A percentile compares a stretch with the other conserved stretches of the same genome.
phyloP scores from a whole-genome alignment of 2,888 invertebrate species.

The Pteria penguin region DNA sequence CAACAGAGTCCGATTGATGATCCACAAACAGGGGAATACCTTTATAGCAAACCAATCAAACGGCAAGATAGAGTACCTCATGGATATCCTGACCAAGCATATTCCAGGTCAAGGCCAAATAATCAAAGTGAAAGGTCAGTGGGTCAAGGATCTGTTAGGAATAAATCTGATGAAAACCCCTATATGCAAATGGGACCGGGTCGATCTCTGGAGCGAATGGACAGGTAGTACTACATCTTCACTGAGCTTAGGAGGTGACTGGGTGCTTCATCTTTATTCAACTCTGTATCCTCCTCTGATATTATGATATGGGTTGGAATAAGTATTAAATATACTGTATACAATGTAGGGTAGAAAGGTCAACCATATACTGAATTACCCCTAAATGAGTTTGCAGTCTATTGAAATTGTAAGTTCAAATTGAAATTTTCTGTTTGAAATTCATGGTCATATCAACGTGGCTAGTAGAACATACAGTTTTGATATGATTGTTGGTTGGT shows the following conservation, averaged over 20 bases:
- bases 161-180: slow-evolving; percentile 25
- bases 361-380: too few species aligned
- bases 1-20: background rate
- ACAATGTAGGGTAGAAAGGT: too few species aligned
- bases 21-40: slow-evolving; percentile 12
- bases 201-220: background rate
- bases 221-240: background rate
- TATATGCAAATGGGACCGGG: slow-evolving; percentile 31
- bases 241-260: background rate
- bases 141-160: slow-evolving; percentile 31
- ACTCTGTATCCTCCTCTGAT: too few species aligned
- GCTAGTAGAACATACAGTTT: too few species aligned
- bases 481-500: too few species aligned
- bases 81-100: background rate
- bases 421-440: too few species aligned
- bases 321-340: too few species aligned
- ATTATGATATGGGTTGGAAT: too few species aligned
- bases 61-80: slow-evolving; percentile 2
- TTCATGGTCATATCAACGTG: too few species aligned
- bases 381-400: too few species aligned
- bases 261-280: too few species aligned
- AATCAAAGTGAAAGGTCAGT: slow-evolving; percentile 7
- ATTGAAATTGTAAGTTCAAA: too few species aligned
- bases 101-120: background rate
- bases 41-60: slow-evolving; percentile 22